These are phyloP conservation scores for Varanus komodoensis DNA, from an alignment of 2,113 vertebrate species.

Conservation along the genomic window DNA sequence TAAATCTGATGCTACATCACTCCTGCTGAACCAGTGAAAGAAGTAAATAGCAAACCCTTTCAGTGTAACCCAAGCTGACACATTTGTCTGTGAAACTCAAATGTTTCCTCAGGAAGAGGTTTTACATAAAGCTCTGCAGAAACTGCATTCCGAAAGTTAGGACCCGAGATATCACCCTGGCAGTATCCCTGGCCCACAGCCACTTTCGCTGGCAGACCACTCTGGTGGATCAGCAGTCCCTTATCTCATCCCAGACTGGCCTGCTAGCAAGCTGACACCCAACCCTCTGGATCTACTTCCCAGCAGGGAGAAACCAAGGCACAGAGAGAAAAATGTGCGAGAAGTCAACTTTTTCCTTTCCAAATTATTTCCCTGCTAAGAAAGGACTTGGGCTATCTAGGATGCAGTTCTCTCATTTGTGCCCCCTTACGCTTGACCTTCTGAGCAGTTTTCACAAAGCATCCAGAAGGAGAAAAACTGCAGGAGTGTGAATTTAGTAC, in stretches of 20 bases:
- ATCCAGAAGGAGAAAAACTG: not conserved
- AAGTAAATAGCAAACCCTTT: not conserved
- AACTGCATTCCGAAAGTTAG: not conserved
- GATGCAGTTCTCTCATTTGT: not conserved
- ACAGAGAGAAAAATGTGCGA: not conserved
- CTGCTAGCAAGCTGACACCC: not conserved
- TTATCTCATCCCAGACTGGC: not conserved
- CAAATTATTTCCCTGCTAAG: not conserved
- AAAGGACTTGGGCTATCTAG: not conserved
- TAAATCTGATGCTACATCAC: not conserved
- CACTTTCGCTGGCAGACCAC: not conserved
- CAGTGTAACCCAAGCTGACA: not conserved
- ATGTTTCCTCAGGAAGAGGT: not conserved
- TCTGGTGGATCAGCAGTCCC: not conserved
- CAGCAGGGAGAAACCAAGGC: not conserved
- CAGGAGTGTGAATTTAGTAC: not conserved
- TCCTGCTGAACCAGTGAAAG: slow-evolving; percentile 1
- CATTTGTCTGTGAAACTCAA: slow-evolving; percentile 4
- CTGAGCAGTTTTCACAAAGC: not conserved
- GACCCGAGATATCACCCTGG: not conserved
- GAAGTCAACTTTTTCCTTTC: not conserved
- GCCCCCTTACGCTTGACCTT: too few species aligned
- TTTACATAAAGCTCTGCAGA: not conserved
- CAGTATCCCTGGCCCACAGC: not conserved
- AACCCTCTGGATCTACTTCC: not conserved